Percentiles rank a stretch among this genome's conserved stretches.
Evolutionary conservation across 1,140 invertebrate genomes (phyloP).

Genomic region (Micrasema minimum): DNA sequence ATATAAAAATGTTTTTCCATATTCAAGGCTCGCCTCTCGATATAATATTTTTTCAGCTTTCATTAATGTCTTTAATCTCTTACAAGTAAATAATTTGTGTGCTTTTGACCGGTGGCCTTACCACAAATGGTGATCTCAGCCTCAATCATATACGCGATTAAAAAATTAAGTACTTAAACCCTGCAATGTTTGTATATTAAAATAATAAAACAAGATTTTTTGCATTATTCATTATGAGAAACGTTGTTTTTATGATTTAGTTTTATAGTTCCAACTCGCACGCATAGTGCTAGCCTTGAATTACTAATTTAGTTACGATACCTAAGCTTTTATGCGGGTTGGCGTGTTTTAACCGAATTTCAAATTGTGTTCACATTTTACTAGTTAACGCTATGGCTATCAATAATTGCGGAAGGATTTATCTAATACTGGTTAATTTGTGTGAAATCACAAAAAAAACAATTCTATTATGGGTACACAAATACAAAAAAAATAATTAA

Average conservation of each 20-base stretch:
- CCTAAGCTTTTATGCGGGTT: slow-evolving; percentile 3
- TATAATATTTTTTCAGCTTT: slow-evolving; percentile 11
- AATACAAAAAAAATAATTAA: too few species aligned
- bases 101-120: too few species aligned
- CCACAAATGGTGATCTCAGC: too few species aligned
- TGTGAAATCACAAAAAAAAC: too few species aligned
- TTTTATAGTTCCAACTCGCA: not conserved
- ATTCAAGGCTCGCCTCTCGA: slow-evolving; percentile 2
- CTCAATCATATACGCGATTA: too few species aligned
- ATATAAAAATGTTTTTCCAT: slow-evolving; percentile 5
- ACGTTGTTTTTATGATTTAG: slow-evolving; percentile 19
- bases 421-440: too few species aligned
- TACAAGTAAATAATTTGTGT: slow-evolving; percentile 2
- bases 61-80: slow-evolving; percentile 5
- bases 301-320: slow-evolving; percentile 34
- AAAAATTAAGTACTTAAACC: too few species aligned
- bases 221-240: slow-evolving; percentile 5
- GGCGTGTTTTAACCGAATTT: slow-evolving; percentile 21
- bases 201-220: not conserved
- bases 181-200: too few species aligned
- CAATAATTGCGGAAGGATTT: not conserved
- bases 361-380: slow-evolving; percentile 18
- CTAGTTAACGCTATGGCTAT: slow-evolving; percentile 11
- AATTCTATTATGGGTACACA: too few species aligned
- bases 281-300: slow-evolving; percentile 21